These are phyloP conservation scores for Hydrochoerus hydrochaeris DNA, from an alignment of 2,113 vertebrate genomes.

Conservation along the genomic window DNA sequence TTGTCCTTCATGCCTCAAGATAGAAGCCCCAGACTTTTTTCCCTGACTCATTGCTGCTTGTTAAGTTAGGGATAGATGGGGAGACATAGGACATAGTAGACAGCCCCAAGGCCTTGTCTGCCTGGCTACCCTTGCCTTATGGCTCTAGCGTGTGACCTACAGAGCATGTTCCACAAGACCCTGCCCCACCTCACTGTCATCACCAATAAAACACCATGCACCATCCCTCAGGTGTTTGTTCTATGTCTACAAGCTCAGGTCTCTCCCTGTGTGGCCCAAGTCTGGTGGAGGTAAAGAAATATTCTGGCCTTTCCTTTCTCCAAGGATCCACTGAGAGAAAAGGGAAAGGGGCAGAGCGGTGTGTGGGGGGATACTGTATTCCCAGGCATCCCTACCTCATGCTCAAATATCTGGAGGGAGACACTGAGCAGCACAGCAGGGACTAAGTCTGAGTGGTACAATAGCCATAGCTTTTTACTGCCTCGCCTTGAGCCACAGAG, in stretches of 20 bases:
- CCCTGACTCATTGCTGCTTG: constrained; percentile 64
- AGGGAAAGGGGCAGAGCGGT: background rate
- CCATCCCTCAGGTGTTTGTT: constrained; percentile 35
- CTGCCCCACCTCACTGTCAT: constrained; percentile 66
- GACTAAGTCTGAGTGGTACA: background rate
- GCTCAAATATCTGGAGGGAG: background rate
- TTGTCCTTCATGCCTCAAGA: constrained; percentile 42
- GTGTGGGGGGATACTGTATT: background rate
- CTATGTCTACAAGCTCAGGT: background rate
- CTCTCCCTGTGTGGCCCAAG: background rate
- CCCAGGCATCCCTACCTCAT: too few relatives aligned
- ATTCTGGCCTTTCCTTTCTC: background rate
- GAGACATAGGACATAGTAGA: constrained; percentile 15
- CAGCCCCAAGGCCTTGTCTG: constrained; percentile 40
- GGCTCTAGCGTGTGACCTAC: constrained; percentile 72
- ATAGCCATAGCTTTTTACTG: background rate
- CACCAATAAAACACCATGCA: constrained; percentile 79
- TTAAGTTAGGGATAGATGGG: constrained; percentile 68
- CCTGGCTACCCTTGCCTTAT: constrained; percentile 44
- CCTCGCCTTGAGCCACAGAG: background rate
- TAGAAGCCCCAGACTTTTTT: constrained; percentile 8
- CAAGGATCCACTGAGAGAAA: background rate
- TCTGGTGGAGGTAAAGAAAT: background rate
- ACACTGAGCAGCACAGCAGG: background rate
- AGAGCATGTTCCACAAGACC: constrained; percentile 78